phyloP scores from a whole-genome alignment of 2,797 vertebrate species.

The Limosa lapponica region DNA sequence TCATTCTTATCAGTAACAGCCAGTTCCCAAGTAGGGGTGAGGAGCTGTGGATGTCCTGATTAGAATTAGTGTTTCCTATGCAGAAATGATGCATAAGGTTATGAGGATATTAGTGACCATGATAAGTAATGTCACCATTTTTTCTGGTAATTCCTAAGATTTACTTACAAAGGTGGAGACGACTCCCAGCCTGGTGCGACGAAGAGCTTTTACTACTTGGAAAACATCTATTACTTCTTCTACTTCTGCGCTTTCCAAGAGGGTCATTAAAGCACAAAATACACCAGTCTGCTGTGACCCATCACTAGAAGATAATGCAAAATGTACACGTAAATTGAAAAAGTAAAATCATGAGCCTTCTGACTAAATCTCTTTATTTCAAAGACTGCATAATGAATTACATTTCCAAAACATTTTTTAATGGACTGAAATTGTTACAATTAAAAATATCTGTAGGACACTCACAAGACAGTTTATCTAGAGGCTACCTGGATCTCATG shows the following conservation, averaged over 20 bases:
- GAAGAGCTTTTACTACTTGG: constrained; percentile 89
- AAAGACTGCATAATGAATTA: not conserved
- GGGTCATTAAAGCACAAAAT: constrained; percentile 91
- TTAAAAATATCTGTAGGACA: not conserved
- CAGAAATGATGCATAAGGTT: not conserved
- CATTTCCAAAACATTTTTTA: not conserved
- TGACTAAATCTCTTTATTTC: not conserved
- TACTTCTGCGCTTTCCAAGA: constrained; percentile 88
- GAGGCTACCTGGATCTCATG: not conserved
- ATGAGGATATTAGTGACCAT: not conserved
- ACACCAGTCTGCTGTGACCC: constrained; percentile 88
- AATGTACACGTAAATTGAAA: not conserved
- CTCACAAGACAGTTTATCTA: not conserved
- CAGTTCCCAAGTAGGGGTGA: not conserved
- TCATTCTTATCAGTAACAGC: not conserved
- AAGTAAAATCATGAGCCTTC: not conserved
- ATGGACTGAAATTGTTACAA: not conserved
- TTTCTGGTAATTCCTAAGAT: not conserved
- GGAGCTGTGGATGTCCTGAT: not conserved
- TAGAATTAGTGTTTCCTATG: not conserved
- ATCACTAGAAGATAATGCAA: constrained; percentile 66
- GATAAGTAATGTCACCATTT: not conserved
- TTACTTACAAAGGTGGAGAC: constrained; percentile 84
- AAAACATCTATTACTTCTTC: constrained; percentile 94
- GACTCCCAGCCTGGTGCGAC: constrained; percentile 86